phyloP scores from a whole-genome alignment of 1,140 invertebrate genomes.

The Diachasmimorpha longicaudata region DNA sequence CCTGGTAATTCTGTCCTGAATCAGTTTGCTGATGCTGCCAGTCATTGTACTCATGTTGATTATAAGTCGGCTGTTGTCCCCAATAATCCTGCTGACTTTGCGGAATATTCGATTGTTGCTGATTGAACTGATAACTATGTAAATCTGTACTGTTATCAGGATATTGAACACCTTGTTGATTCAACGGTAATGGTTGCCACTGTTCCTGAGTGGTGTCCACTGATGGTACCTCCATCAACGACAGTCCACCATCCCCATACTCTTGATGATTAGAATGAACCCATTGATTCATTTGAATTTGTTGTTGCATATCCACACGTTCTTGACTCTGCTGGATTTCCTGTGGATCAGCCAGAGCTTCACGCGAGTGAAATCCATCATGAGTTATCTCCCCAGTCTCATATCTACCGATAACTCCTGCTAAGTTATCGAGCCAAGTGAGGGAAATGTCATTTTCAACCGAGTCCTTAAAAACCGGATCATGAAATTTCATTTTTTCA shows the following conservation, averaged over 20 bases:
- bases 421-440: slow-evolving; percentile 52
- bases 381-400: slow-evolving; percentile 49
- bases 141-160: slow-evolving; percentile 35
- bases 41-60: slow-evolving; percentile 46
- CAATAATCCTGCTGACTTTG: slow-evolving; percentile 57
- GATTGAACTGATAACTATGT: slow-evolving; percentile 41
- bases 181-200: slow-evolving; percentile 51
- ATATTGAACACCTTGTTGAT: slow-evolving; percentile 43
- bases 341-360: slow-evolving; percentile 21
- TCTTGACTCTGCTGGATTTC: slow-evolving; percentile 9
- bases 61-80: slow-evolving; percentile 51
- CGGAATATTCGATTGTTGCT: slow-evolving; percentile 33
- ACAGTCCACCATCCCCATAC: slow-evolving; percentile 40
- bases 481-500: slow-evolving; percentile 79
- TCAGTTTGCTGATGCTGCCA: slow-evolving; percentile 52
- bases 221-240: slow-evolving; percentile 43
- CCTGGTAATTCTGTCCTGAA: slow-evolving; percentile 30
- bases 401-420: slow-evolving; percentile 48
- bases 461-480: slow-evolving; percentile 69
- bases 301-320: slow-evolving; percentile 24
- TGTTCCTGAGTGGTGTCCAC: slow-evolving; percentile 38
- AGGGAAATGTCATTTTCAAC: slow-evolving; percentile 55
- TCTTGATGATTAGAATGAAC: slow-evolving; percentile 32
- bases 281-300: slow-evolving; percentile 43
- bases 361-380: slow-evolving; percentile 26